Percentiles rank a stretch among this genome's conserved stretches.
phyloP scores from a whole-genome alignment of 1,140 invertebrate genomes.

The Anastatus disparis region DNA sequence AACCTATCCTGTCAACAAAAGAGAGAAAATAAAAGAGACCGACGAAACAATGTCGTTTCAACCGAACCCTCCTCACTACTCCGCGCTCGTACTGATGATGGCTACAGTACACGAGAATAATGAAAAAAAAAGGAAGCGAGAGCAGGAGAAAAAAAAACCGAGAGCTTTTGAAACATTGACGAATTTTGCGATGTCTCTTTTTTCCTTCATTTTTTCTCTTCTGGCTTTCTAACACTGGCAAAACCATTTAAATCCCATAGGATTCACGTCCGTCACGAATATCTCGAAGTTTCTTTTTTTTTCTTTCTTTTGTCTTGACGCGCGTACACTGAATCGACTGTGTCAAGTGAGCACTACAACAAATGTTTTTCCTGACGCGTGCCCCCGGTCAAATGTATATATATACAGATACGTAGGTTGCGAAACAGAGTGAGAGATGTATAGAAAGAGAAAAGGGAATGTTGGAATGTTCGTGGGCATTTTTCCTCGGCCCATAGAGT shows the following conservation, averaged over 20 bases:
- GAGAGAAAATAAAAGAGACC: background rate
- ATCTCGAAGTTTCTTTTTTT: background rate
- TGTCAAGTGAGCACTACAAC: background rate
- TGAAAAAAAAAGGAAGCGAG: too few species aligned
- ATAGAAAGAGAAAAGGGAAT: background rate
- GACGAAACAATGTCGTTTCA: background rate
- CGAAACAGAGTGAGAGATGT: background rate
- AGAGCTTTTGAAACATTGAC: slow-evolving; percentile 11
- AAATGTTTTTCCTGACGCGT: slow-evolving; percentile 7
- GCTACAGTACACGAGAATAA: background rate
- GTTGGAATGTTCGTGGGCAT: background rate
- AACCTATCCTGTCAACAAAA: background rate
- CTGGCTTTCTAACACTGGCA: too few species aligned
- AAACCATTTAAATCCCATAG: background rate
- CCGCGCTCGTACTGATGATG: too few species aligned
- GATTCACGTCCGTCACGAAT: background rate
- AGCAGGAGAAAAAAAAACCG: background rate
- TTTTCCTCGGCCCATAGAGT: slow-evolving; percentile 14
- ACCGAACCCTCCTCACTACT: background rate
- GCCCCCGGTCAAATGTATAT: background rate
- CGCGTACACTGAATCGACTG: background rate
- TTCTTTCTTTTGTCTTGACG: background rate
- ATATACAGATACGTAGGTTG: background rate
- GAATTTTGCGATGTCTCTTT: background rate
- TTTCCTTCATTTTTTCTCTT: background rate